A percentile compares a stretch with the other conserved stretches of the same genome.
phyloP scores from a whole-genome alignment of 2,888 invertebrate species.

The Coenonympha arcania region DNA sequence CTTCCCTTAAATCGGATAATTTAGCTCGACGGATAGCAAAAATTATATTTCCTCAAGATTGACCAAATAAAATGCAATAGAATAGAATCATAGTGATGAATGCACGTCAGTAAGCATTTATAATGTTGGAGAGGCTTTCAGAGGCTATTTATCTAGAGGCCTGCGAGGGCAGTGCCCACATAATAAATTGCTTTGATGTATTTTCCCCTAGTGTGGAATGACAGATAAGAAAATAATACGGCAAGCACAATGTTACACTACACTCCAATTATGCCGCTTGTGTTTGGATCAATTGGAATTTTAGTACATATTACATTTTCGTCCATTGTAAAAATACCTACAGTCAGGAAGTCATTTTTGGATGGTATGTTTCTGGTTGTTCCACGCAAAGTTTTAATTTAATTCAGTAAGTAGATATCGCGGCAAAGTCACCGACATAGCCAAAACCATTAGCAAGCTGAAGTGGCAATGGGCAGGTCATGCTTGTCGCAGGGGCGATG shows the following conservation, averaged over 20 bases:
- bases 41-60: not conserved
- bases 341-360: no score
- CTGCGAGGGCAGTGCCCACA: not conserved
- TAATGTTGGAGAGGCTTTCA: constrained; percentile 1
- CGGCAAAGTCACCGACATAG: no score
- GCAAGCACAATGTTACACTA: not conserved
- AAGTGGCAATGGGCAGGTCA: no score
- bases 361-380: no score
- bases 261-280: not conserved
- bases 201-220: constrained; percentile 5
- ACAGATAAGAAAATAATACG: constrained; percentile 5
- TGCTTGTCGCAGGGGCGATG: no score
- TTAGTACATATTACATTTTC: no score
- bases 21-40: not conserved
- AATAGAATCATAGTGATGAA: not conserved
- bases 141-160: constrained; percentile 1
- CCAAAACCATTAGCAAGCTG: no score
- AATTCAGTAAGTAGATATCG: no score
- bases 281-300: no score
- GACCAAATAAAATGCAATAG: not conserved
- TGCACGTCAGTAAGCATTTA: constrained; percentile 6
- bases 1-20: no score
- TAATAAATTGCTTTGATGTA: constrained; percentile 9
- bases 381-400: no score
- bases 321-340: no score